Evolutionary conservation across 2,797 vertebrate genomes (phyloP).

Genomic region (Silurus aristotelis): DNA sequence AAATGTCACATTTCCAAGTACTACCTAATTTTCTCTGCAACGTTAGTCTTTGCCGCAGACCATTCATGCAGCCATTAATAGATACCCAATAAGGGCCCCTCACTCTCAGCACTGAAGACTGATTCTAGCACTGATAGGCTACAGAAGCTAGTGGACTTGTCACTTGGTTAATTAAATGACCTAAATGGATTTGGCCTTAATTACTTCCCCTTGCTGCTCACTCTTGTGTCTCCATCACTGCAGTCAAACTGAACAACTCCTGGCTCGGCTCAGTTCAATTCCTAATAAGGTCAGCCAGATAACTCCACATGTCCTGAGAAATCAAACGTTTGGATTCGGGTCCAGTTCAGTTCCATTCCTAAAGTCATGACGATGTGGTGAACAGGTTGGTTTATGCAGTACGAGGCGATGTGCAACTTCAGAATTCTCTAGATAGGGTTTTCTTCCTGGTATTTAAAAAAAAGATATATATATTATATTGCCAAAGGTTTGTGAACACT

Average conservation of each 20-base stretch:
- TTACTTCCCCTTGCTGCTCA: slow-evolving; percentile 50
- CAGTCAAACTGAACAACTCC: slow-evolving; percentile 22
- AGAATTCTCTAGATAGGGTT: neutral
- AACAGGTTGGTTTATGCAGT: neutral
- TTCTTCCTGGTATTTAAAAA: neutral
- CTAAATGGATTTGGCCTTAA: slow-evolving; percentile 59
- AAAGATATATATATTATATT: neutral
- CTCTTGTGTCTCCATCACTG: slow-evolving; percentile 44
- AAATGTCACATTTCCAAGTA: neutral
- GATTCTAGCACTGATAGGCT: slow-evolving; percentile 52
- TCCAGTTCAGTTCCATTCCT: neutral
- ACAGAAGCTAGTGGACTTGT: slow-evolving; percentile 53
- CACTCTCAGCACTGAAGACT: slow-evolving; percentile 47
- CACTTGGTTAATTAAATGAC: slow-evolving; percentile 60
- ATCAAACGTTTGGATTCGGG: neutral
- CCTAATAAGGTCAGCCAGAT: neutral
- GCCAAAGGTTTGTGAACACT: neutral
- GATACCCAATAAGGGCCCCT: slow-evolving; percentile 42
- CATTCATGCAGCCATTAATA: slow-evolving; percentile 56
- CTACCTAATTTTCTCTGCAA: neutral
- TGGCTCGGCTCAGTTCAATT: slow-evolving; percentile 10
- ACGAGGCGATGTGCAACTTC: neutral
- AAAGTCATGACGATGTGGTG: neutral
- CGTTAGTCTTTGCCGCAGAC: slow-evolving; percentile 25
- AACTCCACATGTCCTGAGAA: neutral